phyloP scores from a whole-genome alignment of 2,113 vertebrate species.

The Lycocorax pyrrhopterus region DNA sequence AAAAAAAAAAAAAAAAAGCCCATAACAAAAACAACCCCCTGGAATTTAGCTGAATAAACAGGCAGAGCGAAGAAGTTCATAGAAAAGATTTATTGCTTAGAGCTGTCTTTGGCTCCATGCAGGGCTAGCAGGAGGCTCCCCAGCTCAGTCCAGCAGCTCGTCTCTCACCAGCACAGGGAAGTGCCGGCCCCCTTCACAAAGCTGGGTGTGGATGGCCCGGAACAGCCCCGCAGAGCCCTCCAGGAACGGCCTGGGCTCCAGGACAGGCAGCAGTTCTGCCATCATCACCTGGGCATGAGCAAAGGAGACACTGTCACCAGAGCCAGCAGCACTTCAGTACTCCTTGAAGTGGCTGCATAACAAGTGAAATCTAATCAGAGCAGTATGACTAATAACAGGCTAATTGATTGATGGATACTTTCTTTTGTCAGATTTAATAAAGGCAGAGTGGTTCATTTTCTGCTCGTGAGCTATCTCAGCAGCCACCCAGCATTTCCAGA shows the following conservation, averaged over 20 bases:
- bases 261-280: conserved; percentile 73
- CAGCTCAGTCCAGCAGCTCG: conserved; percentile 66
- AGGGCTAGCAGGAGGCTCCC: neutral
- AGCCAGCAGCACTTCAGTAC: neutral
- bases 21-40: neutral
- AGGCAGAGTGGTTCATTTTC: neutral
- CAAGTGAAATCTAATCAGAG: neutral
- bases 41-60: neutral
- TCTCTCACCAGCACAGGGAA: conserved; percentile 85
- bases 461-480: neutral
- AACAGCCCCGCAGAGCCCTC: conserved; percentile 48
- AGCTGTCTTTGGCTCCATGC: neutral
- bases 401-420: neutral
- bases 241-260: neutral
- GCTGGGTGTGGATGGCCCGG: conserved; percentile 79
- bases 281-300: conserved; percentile 75
- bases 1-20: no score
- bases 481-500: neutral
- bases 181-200: conserved; percentile 78
- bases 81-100: conserved; percentile 36
- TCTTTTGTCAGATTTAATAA: neutral
- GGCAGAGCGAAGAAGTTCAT: neutral
- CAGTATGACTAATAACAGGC: neutral
- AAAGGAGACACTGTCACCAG: neutral
- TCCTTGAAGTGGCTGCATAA: neutral